phyloP scores from a whole-genome alignment of 2,797 vertebrate genomes.

The Eremophila alpestris region DNA sequence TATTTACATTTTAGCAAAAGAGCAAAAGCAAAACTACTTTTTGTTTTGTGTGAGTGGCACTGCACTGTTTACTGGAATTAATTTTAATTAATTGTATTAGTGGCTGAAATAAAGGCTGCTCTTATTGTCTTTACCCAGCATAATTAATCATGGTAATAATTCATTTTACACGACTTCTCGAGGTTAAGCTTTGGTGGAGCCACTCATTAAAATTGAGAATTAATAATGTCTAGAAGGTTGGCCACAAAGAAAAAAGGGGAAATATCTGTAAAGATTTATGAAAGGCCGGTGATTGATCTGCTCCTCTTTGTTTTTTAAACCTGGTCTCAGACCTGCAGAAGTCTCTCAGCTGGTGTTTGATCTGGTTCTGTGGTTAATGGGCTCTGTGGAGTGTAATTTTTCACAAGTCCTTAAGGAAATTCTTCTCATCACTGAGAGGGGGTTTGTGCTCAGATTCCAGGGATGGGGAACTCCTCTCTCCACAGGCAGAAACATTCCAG shows the following conservation, averaged over 20 bases:
- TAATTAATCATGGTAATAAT: slow-evolving; percentile 64
- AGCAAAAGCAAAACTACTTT: neutral
- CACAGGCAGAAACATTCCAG: too few relatives aligned
- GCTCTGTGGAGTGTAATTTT: neutral
- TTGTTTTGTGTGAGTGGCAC: neutral
- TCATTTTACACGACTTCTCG: neutral
- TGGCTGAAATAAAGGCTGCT: slow-evolving; percentile 21
- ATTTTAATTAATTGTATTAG: slow-evolving; percentile 47
- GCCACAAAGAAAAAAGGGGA: neutral
- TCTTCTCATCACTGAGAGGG: neutral
- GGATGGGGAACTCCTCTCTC: too few relatives aligned
- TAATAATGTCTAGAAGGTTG: slow-evolving; percentile 58
- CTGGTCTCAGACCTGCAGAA: slow-evolving; percentile 23
- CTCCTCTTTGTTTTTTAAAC: slow-evolving; percentile 38
- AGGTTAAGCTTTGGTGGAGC: slow-evolving; percentile 42
- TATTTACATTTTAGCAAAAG: neutral
- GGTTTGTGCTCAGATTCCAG: neutral
- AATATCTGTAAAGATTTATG: slow-evolving; percentile 47
- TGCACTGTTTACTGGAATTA: slow-evolving; percentile 19
- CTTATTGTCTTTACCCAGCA: slow-evolving; percentile 27
- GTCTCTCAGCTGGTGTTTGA: neutral
- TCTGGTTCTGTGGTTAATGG: neutral
- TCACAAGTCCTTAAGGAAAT: neutral
- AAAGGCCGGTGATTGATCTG: slow-evolving; percentile 25
- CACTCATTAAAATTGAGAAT: slow-evolving; percentile 58